Conservation (phyloP, 2,888 invertebrate genomes). For the Pilophorus perplexus region DNA sequence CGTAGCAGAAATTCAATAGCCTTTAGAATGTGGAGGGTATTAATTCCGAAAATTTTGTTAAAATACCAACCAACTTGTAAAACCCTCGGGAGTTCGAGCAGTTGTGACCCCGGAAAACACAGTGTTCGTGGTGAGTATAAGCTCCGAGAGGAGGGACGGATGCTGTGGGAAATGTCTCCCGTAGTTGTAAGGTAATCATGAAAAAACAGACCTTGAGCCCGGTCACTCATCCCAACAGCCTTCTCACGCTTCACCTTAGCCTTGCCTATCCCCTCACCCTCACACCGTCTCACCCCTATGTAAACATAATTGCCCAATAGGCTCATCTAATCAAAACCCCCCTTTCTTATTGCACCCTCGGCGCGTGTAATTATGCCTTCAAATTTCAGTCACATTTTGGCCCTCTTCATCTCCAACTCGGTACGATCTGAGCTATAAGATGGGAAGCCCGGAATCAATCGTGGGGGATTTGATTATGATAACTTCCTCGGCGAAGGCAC, state of each 20-base stretch:
- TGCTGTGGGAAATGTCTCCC: constrained; percentile 40
- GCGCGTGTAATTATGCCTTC: constrained; percentile 14
- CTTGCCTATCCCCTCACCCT: constrained; percentile 11
- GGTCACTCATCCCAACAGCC: constrained; percentile 24
- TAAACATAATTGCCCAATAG: constrained; percentile 39
- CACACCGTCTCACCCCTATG: too few species aligned
- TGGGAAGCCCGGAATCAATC: too few species aligned
- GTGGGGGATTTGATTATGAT: too few species aligned
- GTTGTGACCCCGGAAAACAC: too few species aligned
- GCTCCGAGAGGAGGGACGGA: too few species aligned
- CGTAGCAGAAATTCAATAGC: too few species aligned
- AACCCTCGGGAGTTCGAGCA: too few species aligned
- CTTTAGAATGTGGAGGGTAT: too few species aligned
- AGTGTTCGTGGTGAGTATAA: too few species aligned
- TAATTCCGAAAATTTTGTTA: too few species aligned
- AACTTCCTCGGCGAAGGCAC: too few species aligned
- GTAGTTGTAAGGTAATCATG: constrained; percentile 40
- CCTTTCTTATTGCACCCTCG: neutral
- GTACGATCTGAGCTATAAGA: neutral
- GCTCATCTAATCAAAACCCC: constrained; percentile 32
- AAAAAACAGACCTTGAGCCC: constrained; percentile 29
- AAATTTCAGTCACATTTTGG: constrained; percentile 25
- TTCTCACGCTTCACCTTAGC: constrained; percentile 18
- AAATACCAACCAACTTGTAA: too few species aligned
- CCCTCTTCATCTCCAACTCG: neutral